Conservation (phyloP, 2,113 vertebrate genomes). For the Grammomys surdaster region DNA sequence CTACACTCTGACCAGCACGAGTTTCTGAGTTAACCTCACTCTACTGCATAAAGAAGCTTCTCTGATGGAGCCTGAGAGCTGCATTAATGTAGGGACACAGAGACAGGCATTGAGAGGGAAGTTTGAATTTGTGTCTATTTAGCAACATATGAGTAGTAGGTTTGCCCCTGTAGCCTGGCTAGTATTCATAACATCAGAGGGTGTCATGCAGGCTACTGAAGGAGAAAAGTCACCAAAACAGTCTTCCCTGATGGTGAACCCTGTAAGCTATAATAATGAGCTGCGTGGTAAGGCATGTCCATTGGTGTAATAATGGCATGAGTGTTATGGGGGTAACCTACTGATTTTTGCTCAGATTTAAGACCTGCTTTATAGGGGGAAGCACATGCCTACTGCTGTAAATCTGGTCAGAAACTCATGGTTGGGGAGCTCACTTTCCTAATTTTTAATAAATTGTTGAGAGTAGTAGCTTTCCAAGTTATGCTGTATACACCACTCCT, state of each 20-base stretch:
- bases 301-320: neutral
- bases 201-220: neutral
- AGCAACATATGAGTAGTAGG: neutral
- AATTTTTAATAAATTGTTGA: neutral
- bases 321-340: neutral
- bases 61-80: neutral
- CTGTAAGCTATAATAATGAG: neutral
- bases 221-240: neutral
- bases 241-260: neutral
- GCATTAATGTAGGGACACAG: neutral
- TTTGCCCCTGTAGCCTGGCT: neutral
- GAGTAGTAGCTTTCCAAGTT: neutral
- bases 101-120: neutral
- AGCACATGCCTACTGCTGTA: neutral
- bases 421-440: neutral
- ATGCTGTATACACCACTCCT: neutral
- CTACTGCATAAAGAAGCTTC: neutral
- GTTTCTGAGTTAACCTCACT: neutral
- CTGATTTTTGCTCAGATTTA: neutral
- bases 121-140: neutral
- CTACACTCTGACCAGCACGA: neutral
- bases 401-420: neutral
- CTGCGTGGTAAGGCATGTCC: neutral
- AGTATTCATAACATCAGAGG: neutral
- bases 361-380: neutral